Evolutionary conservation across 2,888 invertebrate species (phyloP).

Genomic region (Temnothorax unifasciatus): DNA sequence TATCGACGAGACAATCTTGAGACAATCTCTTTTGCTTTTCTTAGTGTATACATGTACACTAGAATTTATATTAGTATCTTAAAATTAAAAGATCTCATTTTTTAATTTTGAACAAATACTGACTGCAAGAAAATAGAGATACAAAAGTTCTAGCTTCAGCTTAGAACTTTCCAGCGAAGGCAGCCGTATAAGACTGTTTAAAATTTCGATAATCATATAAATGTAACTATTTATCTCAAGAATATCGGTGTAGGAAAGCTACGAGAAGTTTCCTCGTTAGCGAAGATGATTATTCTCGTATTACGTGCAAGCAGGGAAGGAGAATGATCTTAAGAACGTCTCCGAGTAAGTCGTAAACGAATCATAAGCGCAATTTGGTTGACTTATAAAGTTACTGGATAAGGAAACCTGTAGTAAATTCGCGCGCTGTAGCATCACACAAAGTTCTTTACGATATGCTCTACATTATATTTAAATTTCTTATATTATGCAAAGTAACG

Average conservation of each 20-base stretch:
- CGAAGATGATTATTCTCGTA: slow-evolving; percentile 70
- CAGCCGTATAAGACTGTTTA: not conserved
- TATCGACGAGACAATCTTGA: not conserved
- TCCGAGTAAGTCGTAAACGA: slow-evolving; percentile 35
- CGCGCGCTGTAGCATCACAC: not conserved
- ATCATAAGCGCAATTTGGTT: slow-evolving; percentile 37
- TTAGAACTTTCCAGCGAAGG: not conserved
- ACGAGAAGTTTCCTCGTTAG: slow-evolving; percentile 71
- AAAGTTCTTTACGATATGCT: slow-evolving; percentile 20
- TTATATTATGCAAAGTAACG: slow-evolving; percentile 30
- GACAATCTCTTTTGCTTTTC: not conserved
- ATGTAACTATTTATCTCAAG: slow-evolving; percentile 33
- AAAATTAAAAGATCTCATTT: not conserved
- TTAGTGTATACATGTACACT: not conserved
- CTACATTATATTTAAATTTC: slow-evolving; percentile 27
- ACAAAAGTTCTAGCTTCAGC: not conserved
- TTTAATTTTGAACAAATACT: not conserved
- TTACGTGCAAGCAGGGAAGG: slow-evolving; percentile 56
- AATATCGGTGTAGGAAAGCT: slow-evolving; percentile 11
- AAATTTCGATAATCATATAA: slow-evolving; percentile 33
- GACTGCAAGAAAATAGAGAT: not conserved
- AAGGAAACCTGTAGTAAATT: slow-evolving; percentile 31
- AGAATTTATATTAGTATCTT: not conserved
- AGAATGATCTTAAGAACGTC: slow-evolving; percentile 42
- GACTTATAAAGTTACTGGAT: slow-evolving; percentile 25